Evolutionary conservation across 2,888 invertebrate genomes (phyloP), one percentile per base, ranked within the genome.

Genomic region (Apocheima hispidaria): DNA sequence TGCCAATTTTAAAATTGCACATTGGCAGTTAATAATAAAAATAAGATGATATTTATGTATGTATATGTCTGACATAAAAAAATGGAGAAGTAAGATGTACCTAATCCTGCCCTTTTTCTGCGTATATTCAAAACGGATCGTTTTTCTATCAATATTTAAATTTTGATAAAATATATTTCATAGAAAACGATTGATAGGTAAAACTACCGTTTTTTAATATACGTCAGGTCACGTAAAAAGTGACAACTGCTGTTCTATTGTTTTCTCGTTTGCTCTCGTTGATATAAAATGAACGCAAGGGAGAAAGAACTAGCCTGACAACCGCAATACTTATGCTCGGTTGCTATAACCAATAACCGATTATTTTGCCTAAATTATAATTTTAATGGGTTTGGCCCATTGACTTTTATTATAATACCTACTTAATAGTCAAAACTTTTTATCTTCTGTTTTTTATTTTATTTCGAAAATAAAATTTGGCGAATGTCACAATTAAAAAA

Each of bases 1-100:
- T 12, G 52, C 61, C 48, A 48, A 62, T 56, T 83, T 73, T 75
- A 78, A 77, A 78, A 75, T 81, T 83, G 84, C 88, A 85, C 85
- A 83, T 87, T 87, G 89, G 87, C 87, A 52, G 35, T 54, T 36
- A 59, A 49, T 48, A 38, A 20, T 35, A 38, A 16, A 16, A 30
- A 12, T 38, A 40, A 38, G 28, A 38, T 66, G 72, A 77, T 77
- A 76, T 79, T 73, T 82, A 83, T 79, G 78, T 80, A 80, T 80
- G 83, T 78, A 77, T 77, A 81, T 75, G 70, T 77, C 60, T 10
- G 4, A 23, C 5, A 9, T 30, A 30, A 49, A 66, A 58, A 59
- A 57, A 69, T 77, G 72, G 44, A 30, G n/a, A 46, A 20, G 16
- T 20, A 49, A 50, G 28, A 44, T 60, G 43, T 60, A 30, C 28